Evolutionary conservation across 2,888 invertebrate genomes (phyloP), one percentile per base, ranked within the genome.

Genomic region (Apamea crenata): DNA sequence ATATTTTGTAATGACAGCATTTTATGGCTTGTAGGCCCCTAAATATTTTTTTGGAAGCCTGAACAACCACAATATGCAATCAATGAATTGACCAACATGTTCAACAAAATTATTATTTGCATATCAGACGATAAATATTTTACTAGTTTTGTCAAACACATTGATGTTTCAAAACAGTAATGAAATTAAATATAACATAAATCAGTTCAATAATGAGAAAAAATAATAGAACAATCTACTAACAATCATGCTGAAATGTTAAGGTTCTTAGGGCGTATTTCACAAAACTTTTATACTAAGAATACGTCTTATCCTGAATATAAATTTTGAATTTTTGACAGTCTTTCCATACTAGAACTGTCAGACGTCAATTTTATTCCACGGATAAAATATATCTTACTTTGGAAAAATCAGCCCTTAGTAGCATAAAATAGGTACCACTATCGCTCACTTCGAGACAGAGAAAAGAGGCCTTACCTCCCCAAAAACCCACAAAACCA

Each of bases 41-140:
- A 16, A 53, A 44, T 2, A 7, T 16, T 0, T 36, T 47, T 36
- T 29, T 8, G 25, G 1, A 1, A 29, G 47, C 6, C 8, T 29
- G 3, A 6, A 10, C 14, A 14, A 56, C 21, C 44, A 21, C 18
- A 59, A 21, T 14, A 21, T 40, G 40, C 14, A 21, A 21, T 36
- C 68, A 69, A 21, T 47, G 21, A 29, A 74, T 18, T 18, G 14
- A 47, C 10, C 12, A 14, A 56, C 1, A 1, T 8, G 0, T 47
- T 61, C 10, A 12, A 25, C 4, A 50, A 40, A 36, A 78, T 29
- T 77, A 50, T n/a, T 21, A 77, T 40, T 78, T 14, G 36, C 61
- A 18, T 77, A 77, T 77, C 61, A 29, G 14, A 40, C 0, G 77
- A 77, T 77, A 77, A 47, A 36, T 77, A 50, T 18, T 61, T 18